Base-by-base conservation (phyloP, 2,888 invertebrate genomes). In the Polydrusus tereticollis region DNA sequence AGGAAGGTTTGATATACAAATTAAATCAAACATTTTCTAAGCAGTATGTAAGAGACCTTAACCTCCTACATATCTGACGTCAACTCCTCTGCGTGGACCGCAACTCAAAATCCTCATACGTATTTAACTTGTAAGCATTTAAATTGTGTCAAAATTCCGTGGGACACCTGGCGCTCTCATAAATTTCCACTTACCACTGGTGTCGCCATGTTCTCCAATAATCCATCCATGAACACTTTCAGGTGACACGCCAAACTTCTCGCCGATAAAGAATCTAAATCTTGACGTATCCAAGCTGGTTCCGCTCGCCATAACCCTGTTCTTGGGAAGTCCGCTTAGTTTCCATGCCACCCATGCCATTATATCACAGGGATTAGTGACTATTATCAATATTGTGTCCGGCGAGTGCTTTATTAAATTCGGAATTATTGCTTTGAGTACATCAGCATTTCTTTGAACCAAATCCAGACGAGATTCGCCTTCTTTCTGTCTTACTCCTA, bases 181-280 rank as follows among this genome's bases (percentile, higher is more conserved):
- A n/a, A n/a, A n/a, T 55, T 36, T 10, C 18, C 5, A 38, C 78
- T 75, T 78, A 85, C 85, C 85, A 65, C 85, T 82, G 60, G 82
- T 80, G 81, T 97, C 97, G 0, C 97, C 97, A 81, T 97, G 97
- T 83, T 97, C 97, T 36, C 97, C 97, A 81, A 97, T 95, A 80
- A 97, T 94, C 90, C 94, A 97, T 0, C 94, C 97, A 83, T 97
- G 96, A 81, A 94, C 93, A 76, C 94, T 95, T 12, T 92, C 91
- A 4, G 96, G 90, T 0, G 96, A 93, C 45, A 97, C 90, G 70
- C 91, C 90, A 63, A 97, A 87, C 79, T 89, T 91, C 83, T 96
- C 93, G 0, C 95, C 94, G 79, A 97, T 88, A 67, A 96, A 87
- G 86, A 95, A 96, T 36, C 96, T 90, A 87, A 98, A 96, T 75